Evolutionary conservation across 2,888 invertebrate species (phyloP), one percentile per base, ranked within the genome.

Genomic region (Stegophylla sp.): DNA sequence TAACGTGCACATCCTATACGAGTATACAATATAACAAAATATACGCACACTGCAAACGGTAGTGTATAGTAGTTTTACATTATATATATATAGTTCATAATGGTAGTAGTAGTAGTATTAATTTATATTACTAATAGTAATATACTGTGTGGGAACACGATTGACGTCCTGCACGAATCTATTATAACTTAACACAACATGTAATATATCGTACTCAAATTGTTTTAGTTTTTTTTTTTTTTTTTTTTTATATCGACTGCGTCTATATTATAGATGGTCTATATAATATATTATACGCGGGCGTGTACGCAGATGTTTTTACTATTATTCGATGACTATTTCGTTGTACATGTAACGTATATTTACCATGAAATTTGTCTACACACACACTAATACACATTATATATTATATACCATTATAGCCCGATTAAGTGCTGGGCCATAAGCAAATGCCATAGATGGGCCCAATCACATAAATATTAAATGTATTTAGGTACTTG

Each of bases 221-320:
- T 41, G 56, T 72, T 72, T 69, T 26, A 43, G 48, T 34, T 69
- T 48, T 43, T 51, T 69, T n/a, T 69, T 45, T 23, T 64, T 43
- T 66, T 66, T 26, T 28, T 26, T 28, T 69, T 69, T n/a, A 10
- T 67, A 13, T 28, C 53, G 69, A 34, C 51, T 51, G n/a, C 20
- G 10, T 10, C 23, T 34, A 61, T 17, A 61, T 20, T 23, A 34
- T 34, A 34, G 34, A 34, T 34, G 34, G 34, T 34, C 34, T 34
- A 34, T 34, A 34, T n/a, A n/a, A n/a, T n/a, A n/a, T n/a, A n/a
- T n/a, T n/a, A 34, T 34, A 20, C 23, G 5, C 23, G n/a, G 3
- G 15, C n/a, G 56, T 56, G 12, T 10, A 10, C 53, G 69, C 69
- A 71, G 69, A 71, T 71, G 69, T 71, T 71, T 53, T 34, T 5